Evolutionary conservation across 1,140 invertebrate species (phyloP).

Genomic region (Hormaphis cornu): DNA sequence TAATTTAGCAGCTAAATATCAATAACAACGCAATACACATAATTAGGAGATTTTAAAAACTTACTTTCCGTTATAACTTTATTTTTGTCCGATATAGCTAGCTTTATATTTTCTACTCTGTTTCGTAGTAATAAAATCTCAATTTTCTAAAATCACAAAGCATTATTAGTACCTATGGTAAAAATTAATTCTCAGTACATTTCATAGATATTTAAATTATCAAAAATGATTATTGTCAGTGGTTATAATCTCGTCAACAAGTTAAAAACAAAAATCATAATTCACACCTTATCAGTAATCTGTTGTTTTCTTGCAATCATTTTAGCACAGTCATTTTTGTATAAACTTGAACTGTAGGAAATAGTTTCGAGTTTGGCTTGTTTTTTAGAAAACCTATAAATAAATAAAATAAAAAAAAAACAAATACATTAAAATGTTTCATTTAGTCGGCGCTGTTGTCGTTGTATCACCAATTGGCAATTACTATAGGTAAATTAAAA

Average conservation of each 20-base stretch:
- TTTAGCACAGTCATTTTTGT: slow-evolving; percentile 33
- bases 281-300: background rate
- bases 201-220: too few relatives aligned
- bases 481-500: background rate
- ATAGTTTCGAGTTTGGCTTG: slow-evolving; percentile 28
- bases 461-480: too few relatives aligned
- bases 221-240: background rate
- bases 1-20: background rate
- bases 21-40: background rate
- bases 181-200: background rate
- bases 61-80: slow-evolving; percentile 50
- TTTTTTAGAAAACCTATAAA: slow-evolving; percentile 42
- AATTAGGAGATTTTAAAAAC: background rate
- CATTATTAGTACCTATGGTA: background rate
- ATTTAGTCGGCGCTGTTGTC: too few relatives aligned
- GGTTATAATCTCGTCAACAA: background rate
- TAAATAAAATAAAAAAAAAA: slow-evolving; percentile 34
- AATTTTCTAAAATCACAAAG: slow-evolving; percentile 37
- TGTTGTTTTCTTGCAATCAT: slow-evolving; percentile 27
- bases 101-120: slow-evolving; percentile 51
- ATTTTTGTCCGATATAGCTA: slow-evolving; percentile 54
- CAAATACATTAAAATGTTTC: too few relatives aligned
- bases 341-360: slow-evolving; percentile 19
- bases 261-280: background rate
- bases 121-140: slow-evolving; percentile 56